Percentiles rank a stretch among this genome's conserved stretches.
Conservation (phyloP, 2,888 invertebrate species). For the Zygogramma bicolorata region DNA sequence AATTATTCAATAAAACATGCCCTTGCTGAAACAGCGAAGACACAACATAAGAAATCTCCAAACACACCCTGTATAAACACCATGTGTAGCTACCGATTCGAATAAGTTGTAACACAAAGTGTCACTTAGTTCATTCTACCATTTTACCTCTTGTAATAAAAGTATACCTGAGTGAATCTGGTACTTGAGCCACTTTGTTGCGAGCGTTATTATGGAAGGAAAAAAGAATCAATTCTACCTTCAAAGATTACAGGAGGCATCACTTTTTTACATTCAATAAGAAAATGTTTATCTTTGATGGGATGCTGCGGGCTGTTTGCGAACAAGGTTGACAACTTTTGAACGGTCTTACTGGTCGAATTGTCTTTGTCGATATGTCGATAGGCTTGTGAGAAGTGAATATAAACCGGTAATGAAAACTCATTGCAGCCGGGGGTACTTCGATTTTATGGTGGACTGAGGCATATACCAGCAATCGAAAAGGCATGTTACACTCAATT, state of each 20-base stretch:
- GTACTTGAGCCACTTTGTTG: conserved; percentile 10
- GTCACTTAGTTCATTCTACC: conserved; percentile 13
- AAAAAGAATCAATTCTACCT: neutral
- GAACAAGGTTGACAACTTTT: conserved; percentile 9
- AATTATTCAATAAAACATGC: neutral
- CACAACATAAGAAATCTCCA: neutral
- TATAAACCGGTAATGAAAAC: neutral
- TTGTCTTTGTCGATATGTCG: neutral
- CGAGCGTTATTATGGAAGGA: neutral
- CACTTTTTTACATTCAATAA: conserved; percentile 8
- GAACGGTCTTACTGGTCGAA: neutral
- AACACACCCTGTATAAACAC: neutral
- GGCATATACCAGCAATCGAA: no score
- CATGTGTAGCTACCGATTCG: neutral
- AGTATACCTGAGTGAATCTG: conserved; percentile 10
- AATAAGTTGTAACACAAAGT: conserved; percentile 4
- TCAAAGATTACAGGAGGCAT: conserved; percentile 6
- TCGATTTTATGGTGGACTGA: no score
- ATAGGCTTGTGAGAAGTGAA: neutral
- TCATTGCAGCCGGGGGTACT: neutral
- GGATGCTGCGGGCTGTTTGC: neutral
- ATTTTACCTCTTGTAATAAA: conserved; percentile 7
- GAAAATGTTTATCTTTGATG: neutral
- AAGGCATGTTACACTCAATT: no score
- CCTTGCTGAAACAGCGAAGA: no score